A percentile compares a stretch with the other conserved stretches of the same genome.
Evolutionary conservation across 1,140 invertebrate species (phyloP).

Genomic region (Pinna nobilis): DNA sequence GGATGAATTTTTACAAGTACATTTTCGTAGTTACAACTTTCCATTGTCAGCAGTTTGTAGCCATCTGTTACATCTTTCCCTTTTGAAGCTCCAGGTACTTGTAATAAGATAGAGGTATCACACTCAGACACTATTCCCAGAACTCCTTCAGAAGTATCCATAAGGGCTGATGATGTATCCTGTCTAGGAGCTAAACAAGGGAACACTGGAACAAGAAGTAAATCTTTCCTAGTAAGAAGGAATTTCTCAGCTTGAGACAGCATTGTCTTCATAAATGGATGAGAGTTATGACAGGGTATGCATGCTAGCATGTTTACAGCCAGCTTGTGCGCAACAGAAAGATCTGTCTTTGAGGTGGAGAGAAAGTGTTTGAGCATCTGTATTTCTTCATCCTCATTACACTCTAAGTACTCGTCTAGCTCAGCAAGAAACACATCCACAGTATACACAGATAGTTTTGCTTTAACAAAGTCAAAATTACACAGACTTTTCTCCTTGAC

Average conservation of each 20-base stretch:
- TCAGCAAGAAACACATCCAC: slow-evolving; percentile 46
- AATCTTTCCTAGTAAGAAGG: slow-evolving; percentile 26
- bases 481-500: slow-evolving; percentile 56
- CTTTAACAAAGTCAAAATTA: slow-evolving; percentile 56
- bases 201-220: slow-evolving; percentile 55
- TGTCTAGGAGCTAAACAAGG: slow-evolving; percentile 54
- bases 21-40: slow-evolving; percentile 14
- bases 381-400: slow-evolving; percentile 56
- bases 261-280: slow-evolving; percentile 43
- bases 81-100: not conserved
- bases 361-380: slow-evolving; percentile 48
- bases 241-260: slow-evolving; percentile 40
- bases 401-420: slow-evolving; percentile 45
- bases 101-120: slow-evolving; percentile 14
- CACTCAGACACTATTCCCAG: slow-evolving; percentile 17
- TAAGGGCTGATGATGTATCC: slow-evolving; percentile 33
- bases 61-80: slow-evolving; percentile 25
- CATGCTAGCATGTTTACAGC: slow-evolving; percentile 54
- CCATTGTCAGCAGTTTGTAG: slow-evolving; percentile 13
- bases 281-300: slow-evolving; percentile 26
- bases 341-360: slow-evolving; percentile 18
- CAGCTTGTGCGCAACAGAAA: slow-evolving; percentile 17
- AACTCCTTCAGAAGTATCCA: slow-evolving; percentile 18
- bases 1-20: slow-evolving; percentile 4
- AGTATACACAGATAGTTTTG: slow-evolving; percentile 51